A percentile compares a stretch with the other conserved stretches of the same genome.
These are phyloP conservation scores for Lonchura striata DNA, from an alignment of 2,113 vertebrate species.

Conservation along the genomic window DNA sequence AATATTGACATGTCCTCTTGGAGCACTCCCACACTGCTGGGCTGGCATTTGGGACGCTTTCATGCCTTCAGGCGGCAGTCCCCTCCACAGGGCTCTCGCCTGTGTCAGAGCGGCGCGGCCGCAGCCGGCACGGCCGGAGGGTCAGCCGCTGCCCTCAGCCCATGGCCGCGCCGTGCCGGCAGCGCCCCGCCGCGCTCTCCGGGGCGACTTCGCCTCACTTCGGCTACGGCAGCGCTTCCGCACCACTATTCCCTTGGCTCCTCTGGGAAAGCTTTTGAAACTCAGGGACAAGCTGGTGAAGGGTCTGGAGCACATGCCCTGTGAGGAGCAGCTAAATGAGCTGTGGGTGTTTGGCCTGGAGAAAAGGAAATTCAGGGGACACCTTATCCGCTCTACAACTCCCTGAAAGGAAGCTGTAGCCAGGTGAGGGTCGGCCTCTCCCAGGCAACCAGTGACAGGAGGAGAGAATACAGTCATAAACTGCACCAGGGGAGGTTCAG, in stretches of 20 bases:
- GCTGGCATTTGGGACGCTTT: rapidly evolving
- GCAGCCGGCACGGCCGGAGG: rapidly evolving
- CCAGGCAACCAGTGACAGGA: rapidly evolving
- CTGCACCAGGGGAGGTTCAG: background rate
- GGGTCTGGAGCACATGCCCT: background rate
- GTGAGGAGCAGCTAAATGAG: background rate
- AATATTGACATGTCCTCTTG: rapidly evolving
- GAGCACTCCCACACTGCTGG: background rate
- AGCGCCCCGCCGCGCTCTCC: rapidly evolving
- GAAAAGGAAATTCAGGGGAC: no score
- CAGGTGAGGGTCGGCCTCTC: rapidly evolving
- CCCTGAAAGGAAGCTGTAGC: background rate
- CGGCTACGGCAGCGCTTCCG: background rate
- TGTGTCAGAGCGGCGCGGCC: rapidly evolving
- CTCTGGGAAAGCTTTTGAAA: background rate
- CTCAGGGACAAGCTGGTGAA: background rate
- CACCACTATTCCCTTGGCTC: no score
- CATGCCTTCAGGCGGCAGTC: rapidly evolving
- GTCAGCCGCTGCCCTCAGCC: no score
- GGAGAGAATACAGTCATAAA: background rate
- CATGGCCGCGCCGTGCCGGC: no score
- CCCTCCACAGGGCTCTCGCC: rapidly evolving
- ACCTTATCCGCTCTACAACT: rapidly evolving
- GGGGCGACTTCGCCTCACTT: rapidly evolving
- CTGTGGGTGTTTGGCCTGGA: background rate